Base-by-base conservation (phyloP, 1,140 invertebrate species). In the Pseudomyrmex dendroicus region DNA sequence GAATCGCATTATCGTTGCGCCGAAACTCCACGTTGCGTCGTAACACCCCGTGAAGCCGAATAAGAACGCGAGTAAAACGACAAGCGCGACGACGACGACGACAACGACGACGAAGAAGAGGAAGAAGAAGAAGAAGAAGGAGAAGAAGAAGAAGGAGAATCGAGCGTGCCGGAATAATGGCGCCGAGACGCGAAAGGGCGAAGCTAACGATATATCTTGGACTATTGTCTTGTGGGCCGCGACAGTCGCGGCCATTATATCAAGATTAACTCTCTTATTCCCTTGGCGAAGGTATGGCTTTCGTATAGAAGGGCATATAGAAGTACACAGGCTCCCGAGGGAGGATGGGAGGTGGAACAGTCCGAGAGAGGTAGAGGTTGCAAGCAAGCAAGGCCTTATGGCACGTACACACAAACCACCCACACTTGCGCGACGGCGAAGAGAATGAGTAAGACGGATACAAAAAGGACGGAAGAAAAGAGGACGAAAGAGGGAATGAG, bases 221-320 rank as follows among this genome's bases (percentile, higher is more conserved):
- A 92, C 92, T 92, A 94, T 94, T 94, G 93, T 94, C 92, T 94
- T 93, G 92, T 89, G 91, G 91, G 90, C 89, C 91, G 92, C 92
- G 93, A 93, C 93, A 93, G 93, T 93, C 92, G 92, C 92, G 92
- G 92, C 93, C 92, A 93, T 93, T 93, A 94, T 94, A 94, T 94
- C 93, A 94, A 93, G 93, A 94, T 94, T 94, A 94, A 94, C 93
- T 94, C 93, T 93, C 92, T 92, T 93, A 92, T 93, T 92, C 86
- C 87, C 89, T 86, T 89, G 88, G 89, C 85, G 86, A 91, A 92
- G 92, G 91, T 91, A 92, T 88, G 84, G 76, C 76, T 80, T 80
- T 80, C 66, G 76, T 80, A 80, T 80, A 80, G 88, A 89, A 89
- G 88, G 88, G 88, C 88, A 89, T 89, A 86, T 89, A 89, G 85